Conservation (phyloP, 2,113 vertebrate species). For the Bujurquina vittata region DNA sequence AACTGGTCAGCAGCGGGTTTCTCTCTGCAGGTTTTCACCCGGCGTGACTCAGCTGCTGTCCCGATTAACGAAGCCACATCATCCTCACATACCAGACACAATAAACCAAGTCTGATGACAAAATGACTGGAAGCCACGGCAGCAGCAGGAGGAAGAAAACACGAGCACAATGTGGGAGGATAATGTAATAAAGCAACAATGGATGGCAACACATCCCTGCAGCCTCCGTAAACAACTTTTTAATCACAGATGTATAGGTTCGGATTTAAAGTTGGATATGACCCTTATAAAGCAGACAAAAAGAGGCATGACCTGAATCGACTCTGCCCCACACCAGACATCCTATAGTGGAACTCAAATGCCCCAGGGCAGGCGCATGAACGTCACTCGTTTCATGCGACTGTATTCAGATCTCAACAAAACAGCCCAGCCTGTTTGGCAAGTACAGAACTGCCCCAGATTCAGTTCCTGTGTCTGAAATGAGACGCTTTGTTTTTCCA, state of each 20-base stretch:
- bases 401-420: conserved; percentile 40
- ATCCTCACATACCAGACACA: conserved; percentile 57
- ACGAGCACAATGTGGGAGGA: conserved; percentile 13
- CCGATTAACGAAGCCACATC: conserved; percentile 56
- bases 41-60: conserved; percentile 56
- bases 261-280: conserved; percentile 38
- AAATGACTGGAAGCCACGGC: conserved; percentile 19
- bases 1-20: background rate
- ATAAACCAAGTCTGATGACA: conserved; percentile 51
- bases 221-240: background rate
- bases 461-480: background rate
- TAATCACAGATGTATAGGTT: background rate
- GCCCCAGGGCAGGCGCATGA: conserved; percentile 30
- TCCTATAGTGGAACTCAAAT: conserved; percentile 40
- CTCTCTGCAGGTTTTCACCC: conserved; percentile 39
- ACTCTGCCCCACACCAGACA: conserved; percentile 35
- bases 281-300: conserved; percentile 57
- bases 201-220: conserved; percentile 5
- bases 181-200: conserved; percentile 26
- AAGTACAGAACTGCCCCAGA: conserved; percentile 16
- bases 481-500: background rate
- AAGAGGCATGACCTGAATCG: conserved; percentile 54
- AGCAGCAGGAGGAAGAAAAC: conserved; percentile 35
- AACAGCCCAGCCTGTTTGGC: conserved; percentile 12
- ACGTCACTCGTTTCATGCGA: conserved; percentile 23